Evolutionary conservation across 2,113 vertebrate genomes (phyloP).

Genomic region (Gulo gulo): DNA sequence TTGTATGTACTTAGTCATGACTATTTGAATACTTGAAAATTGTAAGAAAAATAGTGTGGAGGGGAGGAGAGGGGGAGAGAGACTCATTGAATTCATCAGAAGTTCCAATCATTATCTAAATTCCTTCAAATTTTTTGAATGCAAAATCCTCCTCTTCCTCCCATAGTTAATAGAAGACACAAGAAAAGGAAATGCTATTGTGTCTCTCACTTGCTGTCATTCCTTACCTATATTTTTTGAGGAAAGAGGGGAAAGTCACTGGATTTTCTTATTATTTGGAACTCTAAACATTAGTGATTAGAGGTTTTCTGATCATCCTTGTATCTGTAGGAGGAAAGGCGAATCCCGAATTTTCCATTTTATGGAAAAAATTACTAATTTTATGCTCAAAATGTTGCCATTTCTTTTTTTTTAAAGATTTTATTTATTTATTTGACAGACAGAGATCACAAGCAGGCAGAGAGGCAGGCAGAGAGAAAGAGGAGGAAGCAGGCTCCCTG

Average conservation of each 20-base stretch:
- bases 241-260: background rate
- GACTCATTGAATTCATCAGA: background rate
- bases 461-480: too few species aligned
- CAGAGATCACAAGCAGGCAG: too few species aligned
- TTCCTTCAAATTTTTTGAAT: conserved; percentile 1
- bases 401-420: background rate
- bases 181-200: background rate
- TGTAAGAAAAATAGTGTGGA: background rate
- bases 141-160: background rate
- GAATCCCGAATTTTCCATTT: background rate
- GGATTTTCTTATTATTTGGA: background rate
- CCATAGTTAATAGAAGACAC: background rate
- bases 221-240: background rate
- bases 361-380: background rate
- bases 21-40: background rate
- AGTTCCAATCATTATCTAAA: background rate
- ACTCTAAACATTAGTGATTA: background rate
- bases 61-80: background rate
- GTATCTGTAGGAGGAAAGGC: background rate
- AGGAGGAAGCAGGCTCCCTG: too few species aligned
- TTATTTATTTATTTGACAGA: too few species aligned
- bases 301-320: background rate
- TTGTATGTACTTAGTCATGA: background rate
- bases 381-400: background rate
- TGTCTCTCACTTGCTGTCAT: background rate